Evolutionary conservation across 2,888 invertebrate genomes (phyloP), one percentile per base, ranked within the genome.

Genomic region (Apeira syringaria): DNA sequence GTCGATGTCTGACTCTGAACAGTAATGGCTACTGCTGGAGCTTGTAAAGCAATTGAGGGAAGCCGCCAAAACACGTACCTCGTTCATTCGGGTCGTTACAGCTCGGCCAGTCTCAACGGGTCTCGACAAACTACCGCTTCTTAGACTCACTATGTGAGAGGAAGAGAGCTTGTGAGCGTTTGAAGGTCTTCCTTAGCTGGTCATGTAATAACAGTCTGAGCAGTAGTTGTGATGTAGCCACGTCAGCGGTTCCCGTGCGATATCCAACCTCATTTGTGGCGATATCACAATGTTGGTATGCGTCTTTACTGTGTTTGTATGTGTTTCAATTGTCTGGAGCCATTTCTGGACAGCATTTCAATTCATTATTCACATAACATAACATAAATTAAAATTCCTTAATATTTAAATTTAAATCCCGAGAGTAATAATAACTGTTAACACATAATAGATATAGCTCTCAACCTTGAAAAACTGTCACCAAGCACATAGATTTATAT

Each of bases 51-150:
- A 78, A 83, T 79, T 81, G 76, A 53, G 68, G 65, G 69, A 48
- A 74, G 71, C 77, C 80, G 81, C 82, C 83, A 84, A 83, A 85
- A 84, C 86, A 87, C 85, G 85, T 85, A 80, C 64, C 76, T 74
- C 78, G 80, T 83, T 85, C 80, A 82, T 78, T 80, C 66, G 58
- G 60, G 67, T 79, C 74, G 79, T 82, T 81, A 79, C 65, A 67
- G 59, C 53, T 50, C 28, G 59, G 47, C 83, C 83, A 74, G 55
- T 50, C 50, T 34, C 15, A 9, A 33, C 5, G 12, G 44, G 30
- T 32, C 27, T 32, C 27, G 22, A 25, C 27, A 18, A 20, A 22
- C 25, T 8, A 5, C 3, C 7, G 28, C 29, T 29, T 33, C 11
- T 10, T 18, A n/a, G 15, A 8, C 7, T 27, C n/a, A 17, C 3